Evolutionary conservation across 2,888 invertebrate genomes (phyloP), one percentile per base, ranked within the genome.

Genomic region (Saturnia pavonia): DNA sequence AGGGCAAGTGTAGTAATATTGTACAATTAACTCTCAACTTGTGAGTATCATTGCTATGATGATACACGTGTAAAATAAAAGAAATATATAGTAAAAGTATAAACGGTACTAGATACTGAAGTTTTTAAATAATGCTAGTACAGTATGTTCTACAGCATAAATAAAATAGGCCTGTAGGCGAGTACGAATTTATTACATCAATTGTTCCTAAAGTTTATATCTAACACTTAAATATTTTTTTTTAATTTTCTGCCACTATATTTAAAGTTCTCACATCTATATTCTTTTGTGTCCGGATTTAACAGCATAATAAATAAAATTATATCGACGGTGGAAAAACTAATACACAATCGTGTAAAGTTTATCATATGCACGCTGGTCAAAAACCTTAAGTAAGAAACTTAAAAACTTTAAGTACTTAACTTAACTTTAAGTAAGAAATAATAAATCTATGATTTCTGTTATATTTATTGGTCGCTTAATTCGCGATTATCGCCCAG

Each of bases 401-500:
- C n/a, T n/a, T n/a, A n/a, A n/a, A n/a, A n/a, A n/a, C n/a, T n/a
- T n/a, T n/a, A n/a, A n/a, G n/a, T n/a, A n/a, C n/a, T n/a, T n/a
- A n/a, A n/a, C n/a, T n/a, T n/a, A n/a, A 51, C n/a, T 48, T 25
- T 16, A 22, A 67, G 48, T 48, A 48, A 25, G 57, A 60, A 11
- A 57, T 27, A 43, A 43, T 43, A 27, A 60, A 60, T 60, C 2
- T 60, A 60, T 27, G 57, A 60, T 60, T 60, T 60, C 25, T 25
- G 25, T 34, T 65, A 65, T 65, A 65, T 48, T 27, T 67, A 42
- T 60, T 43, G 43, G 11, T n/a, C n/a, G 40, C 60, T 76, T 74
- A 71, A 70, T 74, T 57, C 48, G 71, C 72, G 71, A 76, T 75
- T 75, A 76, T 25, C 78, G 74, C 73, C 71, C 70, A 76, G 77